These are phyloP conservation scores for Erannis defoliaria DNA, from an alignment of 2,888 invertebrate genomes.

Conservation along the genomic window DNA sequence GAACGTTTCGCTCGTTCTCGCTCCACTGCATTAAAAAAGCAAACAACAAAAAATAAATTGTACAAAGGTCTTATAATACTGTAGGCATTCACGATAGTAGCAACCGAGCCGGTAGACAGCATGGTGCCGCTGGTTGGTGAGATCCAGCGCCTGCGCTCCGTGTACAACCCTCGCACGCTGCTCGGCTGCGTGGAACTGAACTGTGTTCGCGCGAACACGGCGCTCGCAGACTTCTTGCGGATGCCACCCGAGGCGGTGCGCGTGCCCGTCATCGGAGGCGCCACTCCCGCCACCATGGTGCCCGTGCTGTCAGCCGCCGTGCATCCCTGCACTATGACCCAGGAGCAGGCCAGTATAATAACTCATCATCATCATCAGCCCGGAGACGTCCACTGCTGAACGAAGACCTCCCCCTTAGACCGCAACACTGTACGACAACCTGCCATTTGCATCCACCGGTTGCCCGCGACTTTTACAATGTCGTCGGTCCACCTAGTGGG, in stretches of 20 bases:
- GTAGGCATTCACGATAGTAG: conserved; percentile 76
- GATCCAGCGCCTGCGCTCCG: conserved; percentile 85
- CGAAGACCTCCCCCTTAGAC: too few relatives aligned
- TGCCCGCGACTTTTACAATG: too few relatives aligned
- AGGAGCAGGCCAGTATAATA: conserved; percentile 64
- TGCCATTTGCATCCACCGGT: too few relatives aligned
- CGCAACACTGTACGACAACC: too few relatives aligned
- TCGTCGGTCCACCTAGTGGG: too few relatives aligned
- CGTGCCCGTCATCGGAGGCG: conserved; percentile 90
- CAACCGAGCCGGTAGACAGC: conserved; percentile 88
- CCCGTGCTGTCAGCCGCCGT: conserved; percentile 89
- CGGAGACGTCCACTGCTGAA: too few relatives aligned
- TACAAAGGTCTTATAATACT: not conserved
- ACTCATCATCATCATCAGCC: too few relatives aligned
- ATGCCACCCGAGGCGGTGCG: conserved; percentile 87
- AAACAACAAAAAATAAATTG: not conserved
- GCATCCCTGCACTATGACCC: conserved; percentile 83
- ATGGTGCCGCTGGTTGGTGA: conserved; percentile 91
- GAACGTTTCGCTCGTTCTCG: too few relatives aligned
- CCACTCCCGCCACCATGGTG: conserved; percentile 90
- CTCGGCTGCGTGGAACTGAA: conserved; percentile 91
- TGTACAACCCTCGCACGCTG: conserved; percentile 70
- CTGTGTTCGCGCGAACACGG: conserved; percentile 90
- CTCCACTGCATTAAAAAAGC: too few relatives aligned
- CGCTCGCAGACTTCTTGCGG: conserved; percentile 88